A percentile compares a stretch with the other conserved stretches of the same genome.
These are phyloP conservation scores for Trinectes maculatus DNA, from an alignment of 2,113 vertebrate species.

Conservation along the genomic window DNA sequence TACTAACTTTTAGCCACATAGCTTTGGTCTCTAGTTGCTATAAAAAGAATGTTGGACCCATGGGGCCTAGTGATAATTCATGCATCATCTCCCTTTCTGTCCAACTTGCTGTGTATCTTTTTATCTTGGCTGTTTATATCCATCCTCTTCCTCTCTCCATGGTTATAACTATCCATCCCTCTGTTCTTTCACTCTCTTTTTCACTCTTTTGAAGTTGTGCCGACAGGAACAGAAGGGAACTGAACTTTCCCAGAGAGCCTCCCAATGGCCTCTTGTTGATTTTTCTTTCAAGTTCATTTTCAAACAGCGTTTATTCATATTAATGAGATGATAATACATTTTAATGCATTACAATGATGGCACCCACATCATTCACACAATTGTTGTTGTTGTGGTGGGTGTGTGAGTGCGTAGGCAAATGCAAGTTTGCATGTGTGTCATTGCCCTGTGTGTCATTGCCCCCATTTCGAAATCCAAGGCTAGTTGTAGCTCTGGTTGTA, in stretches of 20 bases:
- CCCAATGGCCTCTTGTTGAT: constrained; percentile 73
- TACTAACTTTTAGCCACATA: constrained; percentile 89
- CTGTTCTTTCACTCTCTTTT: constrained; percentile 35
- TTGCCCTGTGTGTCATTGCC: constrained; percentile 52
- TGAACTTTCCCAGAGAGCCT: constrained; percentile 72
- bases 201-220: constrained; percentile 65
- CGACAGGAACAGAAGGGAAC: constrained; percentile 69
- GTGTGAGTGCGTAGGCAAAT: constrained; percentile 44
- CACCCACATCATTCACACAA: constrained; percentile 72
- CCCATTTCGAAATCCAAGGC: constrained; percentile 34
- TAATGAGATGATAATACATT: constrained; percentile 66
- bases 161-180: constrained; percentile 82
- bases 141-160: constrained; percentile 45
- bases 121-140: constrained; percentile 33
- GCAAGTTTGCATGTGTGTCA: constrained; percentile 51
- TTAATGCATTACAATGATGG: constrained; percentile 71
- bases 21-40: constrained; percentile 56
- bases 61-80: constrained; percentile 58
- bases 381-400: constrained; percentile 64
- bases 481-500: constrained; percentile 32
- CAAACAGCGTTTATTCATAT: constrained; percentile 79
- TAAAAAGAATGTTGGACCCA: constrained; percentile 29
- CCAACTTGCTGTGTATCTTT: constrained; percentile 16
- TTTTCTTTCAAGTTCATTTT: constrained; percentile 81
- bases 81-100: constrained; percentile 45